These are phyloP conservation scores for Ciconia nigra DNA, from an alignment of 2,797 vertebrate genomes.

Conservation along the genomic window DNA sequence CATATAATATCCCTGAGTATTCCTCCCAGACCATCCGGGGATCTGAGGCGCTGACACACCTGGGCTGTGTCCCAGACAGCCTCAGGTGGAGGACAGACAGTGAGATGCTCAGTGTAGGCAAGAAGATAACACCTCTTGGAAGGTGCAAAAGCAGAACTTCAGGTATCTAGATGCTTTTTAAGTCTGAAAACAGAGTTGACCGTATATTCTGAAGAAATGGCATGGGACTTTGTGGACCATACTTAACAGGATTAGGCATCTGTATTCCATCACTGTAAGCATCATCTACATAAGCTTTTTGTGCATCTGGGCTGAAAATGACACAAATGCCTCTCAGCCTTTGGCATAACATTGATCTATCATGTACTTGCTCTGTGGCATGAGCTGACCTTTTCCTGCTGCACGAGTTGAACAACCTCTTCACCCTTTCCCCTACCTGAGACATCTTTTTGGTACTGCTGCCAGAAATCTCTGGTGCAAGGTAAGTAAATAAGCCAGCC, in stretches of 20 bases:
- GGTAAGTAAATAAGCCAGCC: conserved; percentile 3
- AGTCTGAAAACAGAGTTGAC: not conserved
- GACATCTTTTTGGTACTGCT: not conserved
- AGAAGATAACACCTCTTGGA: not conserved
- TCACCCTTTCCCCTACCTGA: not conserved
- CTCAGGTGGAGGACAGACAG: not conserved
- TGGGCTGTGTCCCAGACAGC: not conserved
- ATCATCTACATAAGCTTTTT: not conserved
- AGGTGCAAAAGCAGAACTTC: not conserved
- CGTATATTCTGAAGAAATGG: not conserved
- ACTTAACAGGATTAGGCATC: not conserved
- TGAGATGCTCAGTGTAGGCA: not conserved
- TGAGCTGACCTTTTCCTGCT: conserved; percentile 4
- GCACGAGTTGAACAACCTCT: not conserved
- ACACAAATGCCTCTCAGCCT: not conserved
- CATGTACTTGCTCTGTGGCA: not conserved
- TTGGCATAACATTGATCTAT: not conserved
- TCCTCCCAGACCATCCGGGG: not conserved
- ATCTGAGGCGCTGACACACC: not conserved
- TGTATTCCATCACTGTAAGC: not conserved
- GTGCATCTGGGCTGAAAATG: not conserved
- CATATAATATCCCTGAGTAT: not conserved
- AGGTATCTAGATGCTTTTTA: not conserved
- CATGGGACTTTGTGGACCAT: not conserved
- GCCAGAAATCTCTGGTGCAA: not conserved